Evolutionary conservation across 30 jellyfish, hydroid and myxozoan genomes (phyloP).

Genomic region (Haliclystus octoradiatus): DNA sequence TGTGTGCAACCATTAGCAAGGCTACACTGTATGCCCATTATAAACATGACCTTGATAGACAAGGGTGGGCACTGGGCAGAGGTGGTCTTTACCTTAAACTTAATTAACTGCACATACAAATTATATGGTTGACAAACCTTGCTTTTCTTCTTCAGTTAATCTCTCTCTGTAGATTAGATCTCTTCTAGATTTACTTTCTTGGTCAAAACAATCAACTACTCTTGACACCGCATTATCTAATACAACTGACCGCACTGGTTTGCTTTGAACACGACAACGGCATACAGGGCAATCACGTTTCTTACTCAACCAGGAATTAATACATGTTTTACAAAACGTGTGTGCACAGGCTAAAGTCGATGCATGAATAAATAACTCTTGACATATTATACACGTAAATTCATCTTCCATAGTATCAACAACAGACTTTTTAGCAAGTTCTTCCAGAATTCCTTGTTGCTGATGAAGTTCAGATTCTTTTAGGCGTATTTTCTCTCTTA

Average conservation of each 20-base stretch:
- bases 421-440: constrained; percentile 65
- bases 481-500: constrained; percentile 48
- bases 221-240: constrained; percentile 79
- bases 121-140: too few species aligned
- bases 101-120: too few species aligned
- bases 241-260: constrained; percentile 77
- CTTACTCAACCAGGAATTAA: constrained; percentile 64
- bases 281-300: constrained; percentile 90
- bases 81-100: too few species aligned
- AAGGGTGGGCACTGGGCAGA: too few species aligned
- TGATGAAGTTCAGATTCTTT: constrained; percentile 48
- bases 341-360: constrained; percentile 95
- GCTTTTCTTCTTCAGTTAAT: neutral
- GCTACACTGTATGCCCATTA: too few species aligned
- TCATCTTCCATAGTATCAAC: constrained; percentile 91
- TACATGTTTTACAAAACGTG: constrained; percentile 80
- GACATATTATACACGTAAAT: constrained; percentile 90
- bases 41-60: too few species aligned
- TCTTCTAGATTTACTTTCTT: constrained; percentile 46
- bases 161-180: constrained; percentile 35
- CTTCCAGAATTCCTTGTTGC: constrained; percentile 74
- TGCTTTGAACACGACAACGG: constrained; percentile 45
- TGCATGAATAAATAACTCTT: constrained; percentile 70
- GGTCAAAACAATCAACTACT: constrained; percentile 64
- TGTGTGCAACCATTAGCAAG: too few species aligned